Evolutionary conservation across 1,140 invertebrate genomes (phyloP).

Genomic region (Solenopsis fugax): DNA sequence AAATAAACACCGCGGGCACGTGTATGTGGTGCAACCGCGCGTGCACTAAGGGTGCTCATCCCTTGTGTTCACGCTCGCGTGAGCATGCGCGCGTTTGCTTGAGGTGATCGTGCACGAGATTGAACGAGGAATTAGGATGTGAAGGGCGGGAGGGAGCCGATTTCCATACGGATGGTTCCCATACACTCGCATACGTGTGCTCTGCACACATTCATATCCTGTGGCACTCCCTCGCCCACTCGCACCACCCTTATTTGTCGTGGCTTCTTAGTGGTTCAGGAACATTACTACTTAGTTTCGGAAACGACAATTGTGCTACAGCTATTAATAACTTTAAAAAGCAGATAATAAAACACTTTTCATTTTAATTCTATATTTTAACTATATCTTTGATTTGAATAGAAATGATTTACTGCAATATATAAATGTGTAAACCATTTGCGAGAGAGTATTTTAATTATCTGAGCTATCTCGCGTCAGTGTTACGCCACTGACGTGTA

Average conservation of each 20-base stretch:
- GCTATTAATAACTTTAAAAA: background rate
- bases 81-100: slow-evolving; percentile 43
- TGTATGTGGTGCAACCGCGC: slow-evolving; percentile 37
- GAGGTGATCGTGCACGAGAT: slow-evolving; percentile 60
- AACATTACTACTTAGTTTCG: slow-evolving; percentile 20
- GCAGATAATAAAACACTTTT: background rate
- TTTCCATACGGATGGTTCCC: slow-evolving; percentile 74
- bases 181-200: background rate
- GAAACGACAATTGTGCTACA: background rate
- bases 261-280: slow-evolving; percentile 23
- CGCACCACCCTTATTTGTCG: slow-evolving; percentile 2
- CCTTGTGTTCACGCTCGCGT: slow-evolving; percentile 49
- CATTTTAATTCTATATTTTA: background rate
- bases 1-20: slow-evolving; percentile 50
- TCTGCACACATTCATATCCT: slow-evolving; percentile 3
- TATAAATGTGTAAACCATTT: background rate
- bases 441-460: background rate
- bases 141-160: slow-evolving; percentile 52
- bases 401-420: background rate
- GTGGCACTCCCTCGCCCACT: slow-evolving; percentile 28
- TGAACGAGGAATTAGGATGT: slow-evolving; percentile 65
- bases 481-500: slow-evolving; percentile 1
- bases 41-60: slow-evolving; percentile 40
- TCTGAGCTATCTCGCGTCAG: background rate
- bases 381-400: background rate